These are phyloP conservation scores for Protosalanx chinensis DNA, from an alignment of 2,797 vertebrate species.

Conservation along the genomic window DNA sequence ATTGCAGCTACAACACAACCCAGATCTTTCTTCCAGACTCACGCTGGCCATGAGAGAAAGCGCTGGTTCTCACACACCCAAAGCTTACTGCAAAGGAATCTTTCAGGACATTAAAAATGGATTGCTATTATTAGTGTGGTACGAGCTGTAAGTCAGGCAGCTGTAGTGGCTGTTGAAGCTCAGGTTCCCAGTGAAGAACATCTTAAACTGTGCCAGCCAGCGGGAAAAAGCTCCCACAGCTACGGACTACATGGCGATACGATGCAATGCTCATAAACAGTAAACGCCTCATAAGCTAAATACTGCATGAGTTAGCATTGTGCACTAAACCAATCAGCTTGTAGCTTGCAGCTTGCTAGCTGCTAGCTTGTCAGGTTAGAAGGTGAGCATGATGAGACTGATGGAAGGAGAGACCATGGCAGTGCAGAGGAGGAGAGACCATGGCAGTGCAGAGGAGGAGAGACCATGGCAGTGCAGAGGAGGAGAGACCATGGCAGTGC, in stretches of 20 bases:
- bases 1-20: not conserved
- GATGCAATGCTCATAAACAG: not conserved
- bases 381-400: constrained; percentile 30
- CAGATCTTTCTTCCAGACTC: not conserved
- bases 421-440: constrained; percentile 32
- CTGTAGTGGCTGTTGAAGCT: not conserved
- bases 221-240: too few relatives aligned
- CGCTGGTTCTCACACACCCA: not conserved
- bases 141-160: not conserved
- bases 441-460: constrained; percentile 30
- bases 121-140: constrained; percentile 1
- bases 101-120: constrained; percentile 7
- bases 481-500: too few relatives aligned
- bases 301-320: not conserved
- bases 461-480: too few relatives aligned
- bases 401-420: constrained; percentile 36
- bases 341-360: too few relatives aligned
- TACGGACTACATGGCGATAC: not conserved
- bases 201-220: too few relatives aligned
- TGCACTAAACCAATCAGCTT: too few relatives aligned
- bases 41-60: not conserved
- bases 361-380: not conserved
- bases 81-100: not conserved
- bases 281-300: not conserved
- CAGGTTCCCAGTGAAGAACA: not conserved